These are phyloP conservation scores for Drosophila picticornis DNA, from an alignment of 2,888 invertebrate species.

Conservation along the genomic window DNA sequence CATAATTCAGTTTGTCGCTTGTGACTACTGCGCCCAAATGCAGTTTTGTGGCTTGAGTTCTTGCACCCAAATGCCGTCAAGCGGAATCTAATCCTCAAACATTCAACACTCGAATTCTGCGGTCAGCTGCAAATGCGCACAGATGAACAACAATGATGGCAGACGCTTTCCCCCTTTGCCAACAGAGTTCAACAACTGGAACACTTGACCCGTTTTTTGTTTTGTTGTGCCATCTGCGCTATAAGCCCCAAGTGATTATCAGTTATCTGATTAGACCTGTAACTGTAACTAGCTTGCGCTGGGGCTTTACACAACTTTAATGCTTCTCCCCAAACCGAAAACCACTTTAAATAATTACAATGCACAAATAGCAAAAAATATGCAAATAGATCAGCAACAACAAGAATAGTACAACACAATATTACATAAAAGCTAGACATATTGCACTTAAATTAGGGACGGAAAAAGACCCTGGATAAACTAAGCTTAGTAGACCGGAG, in stretches of 20 bases:
- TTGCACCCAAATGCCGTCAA: conserved; percentile 57
- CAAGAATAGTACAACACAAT: conserved; percentile 48
- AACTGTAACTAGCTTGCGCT: conserved; percentile 2
- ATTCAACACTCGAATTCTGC: conserved; percentile 23
- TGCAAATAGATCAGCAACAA: conserved; percentile 29
- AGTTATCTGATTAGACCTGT: conserved; percentile 12
- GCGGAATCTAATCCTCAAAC: conserved; percentile 29
- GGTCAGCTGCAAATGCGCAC: conserved; percentile 21
- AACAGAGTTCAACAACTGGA: conserved; percentile 15
- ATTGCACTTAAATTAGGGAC: conserved; percentile 60
- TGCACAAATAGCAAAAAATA: conserved; percentile 41
- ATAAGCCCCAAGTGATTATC: conserved; percentile 26
- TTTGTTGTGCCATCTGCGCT: not conserved
- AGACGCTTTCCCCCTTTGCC: not conserved
- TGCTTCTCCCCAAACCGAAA: conserved; percentile 31
- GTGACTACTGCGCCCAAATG: conserved; percentile 57
- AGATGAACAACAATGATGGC: not conserved
- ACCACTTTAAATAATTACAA: conserved; percentile 78
- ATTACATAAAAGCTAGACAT: conserved; percentile 53
- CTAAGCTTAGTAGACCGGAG: not conserved
- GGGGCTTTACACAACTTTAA: conserved; percentile 31
- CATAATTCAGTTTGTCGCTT: conserved; percentile 64
- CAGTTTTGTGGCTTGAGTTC: conserved; percentile 60
- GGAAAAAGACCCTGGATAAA: not conserved
- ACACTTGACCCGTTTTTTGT: not conserved